A percentile compares a stretch with the other conserved stretches of the same genome.
Conservation (phyloP, 2,113 vertebrate genomes). For the Etheostoma cragini region DNA sequence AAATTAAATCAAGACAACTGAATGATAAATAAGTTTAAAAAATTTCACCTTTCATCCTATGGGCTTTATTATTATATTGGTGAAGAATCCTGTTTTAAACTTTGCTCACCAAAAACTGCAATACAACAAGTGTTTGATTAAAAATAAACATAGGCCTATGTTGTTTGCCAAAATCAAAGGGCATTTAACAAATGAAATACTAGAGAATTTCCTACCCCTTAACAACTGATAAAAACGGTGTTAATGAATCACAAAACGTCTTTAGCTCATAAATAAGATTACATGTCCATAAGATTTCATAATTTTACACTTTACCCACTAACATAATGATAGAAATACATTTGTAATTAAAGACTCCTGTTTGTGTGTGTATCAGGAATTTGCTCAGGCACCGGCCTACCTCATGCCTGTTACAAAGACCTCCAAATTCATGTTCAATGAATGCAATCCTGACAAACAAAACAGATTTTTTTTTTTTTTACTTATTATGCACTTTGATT, state of each 20-base stretch:
- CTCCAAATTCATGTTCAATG: constrained; percentile 2
- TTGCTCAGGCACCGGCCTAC: neutral
- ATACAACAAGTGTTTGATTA: constrained; percentile 16
- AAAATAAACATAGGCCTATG: neutral
- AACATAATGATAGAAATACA: neutral
- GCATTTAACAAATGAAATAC: neutral
- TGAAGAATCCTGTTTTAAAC: neutral
- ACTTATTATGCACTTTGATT: constrained; percentile 14
- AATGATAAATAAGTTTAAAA: neutral
- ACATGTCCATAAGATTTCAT: neutral
- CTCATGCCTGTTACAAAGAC: neutral
- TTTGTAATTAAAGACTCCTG: neutral
- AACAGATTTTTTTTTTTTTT: constrained; percentile 6
- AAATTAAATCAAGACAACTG: neutral
- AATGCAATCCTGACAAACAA: neutral
- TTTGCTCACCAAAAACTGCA: neutral
- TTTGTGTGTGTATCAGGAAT: neutral
- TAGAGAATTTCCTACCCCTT: neutral
- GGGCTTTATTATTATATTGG: neutral
- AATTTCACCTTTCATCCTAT: neutral
- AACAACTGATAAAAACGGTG: neutral
- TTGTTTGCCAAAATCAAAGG: neutral
- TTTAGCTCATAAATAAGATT: neutral
- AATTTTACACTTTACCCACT: neutral
- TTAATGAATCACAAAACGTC: neutral